Evolutionary conservation across 1,140 invertebrate genomes (phyloP).

Genomic region (Atta texana): DNA sequence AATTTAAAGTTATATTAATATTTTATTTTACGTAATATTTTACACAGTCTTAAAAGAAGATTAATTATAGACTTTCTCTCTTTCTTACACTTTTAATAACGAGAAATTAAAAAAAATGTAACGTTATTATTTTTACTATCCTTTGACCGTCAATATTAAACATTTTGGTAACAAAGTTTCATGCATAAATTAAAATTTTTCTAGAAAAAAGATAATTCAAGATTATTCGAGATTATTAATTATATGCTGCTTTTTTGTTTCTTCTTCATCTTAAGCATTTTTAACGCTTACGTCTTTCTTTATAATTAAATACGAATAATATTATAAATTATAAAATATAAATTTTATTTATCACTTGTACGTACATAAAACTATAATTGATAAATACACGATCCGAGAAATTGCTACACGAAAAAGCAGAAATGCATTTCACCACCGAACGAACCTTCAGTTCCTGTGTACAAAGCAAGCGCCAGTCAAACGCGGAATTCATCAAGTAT

Average conservation of each 20-base stretch:
- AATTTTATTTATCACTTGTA: background rate
- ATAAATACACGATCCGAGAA: slow-evolving; percentile 9
- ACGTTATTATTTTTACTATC: background rate
- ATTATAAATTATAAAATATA: background rate
- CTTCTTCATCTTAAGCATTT: background rate
- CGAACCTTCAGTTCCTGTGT: background rate
- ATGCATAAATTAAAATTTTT: background rate
- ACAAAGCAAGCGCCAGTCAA: slow-evolving; percentile 21
- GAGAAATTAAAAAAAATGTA: background rate
- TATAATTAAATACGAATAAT: background rate
- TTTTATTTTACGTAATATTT: no score
- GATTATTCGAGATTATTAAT: background rate
- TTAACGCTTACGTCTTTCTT: background rate
- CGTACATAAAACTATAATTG: background rate
- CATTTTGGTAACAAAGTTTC: background rate
- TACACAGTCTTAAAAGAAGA: background rate
- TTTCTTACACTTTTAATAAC: background rate
- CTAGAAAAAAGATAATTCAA: background rate
- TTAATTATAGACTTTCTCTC: background rate
- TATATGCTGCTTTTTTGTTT: background rate
- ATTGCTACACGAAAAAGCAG: background rate
- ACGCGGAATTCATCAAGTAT: slow-evolving; percentile 37
- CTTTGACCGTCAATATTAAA: background rate
- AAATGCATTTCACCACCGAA: background rate
- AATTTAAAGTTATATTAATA: background rate